Evolutionary conservation across 2,888 invertebrate genomes (phyloP), one percentile per base, ranked within the genome.

Genomic region (Ennomos quercinarius): DNA sequence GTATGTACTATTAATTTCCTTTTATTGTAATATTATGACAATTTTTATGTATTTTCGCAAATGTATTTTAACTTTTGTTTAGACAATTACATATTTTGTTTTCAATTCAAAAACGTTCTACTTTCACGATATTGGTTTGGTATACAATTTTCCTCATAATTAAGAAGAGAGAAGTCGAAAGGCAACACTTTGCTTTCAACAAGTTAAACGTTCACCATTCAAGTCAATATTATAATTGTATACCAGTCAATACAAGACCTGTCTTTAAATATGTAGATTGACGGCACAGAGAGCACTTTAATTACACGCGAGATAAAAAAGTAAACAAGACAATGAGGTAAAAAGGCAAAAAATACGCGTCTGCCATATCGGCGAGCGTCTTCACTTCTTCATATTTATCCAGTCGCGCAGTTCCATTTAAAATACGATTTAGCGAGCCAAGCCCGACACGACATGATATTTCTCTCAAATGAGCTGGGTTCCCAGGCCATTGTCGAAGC

Each of bases 391-490:
- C 77, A 80, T 78, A 80, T 83, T 79, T 73, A 75, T 78, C 74
- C 76, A 42, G 74, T 74, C 73, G 68, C 72, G 63, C 74, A 80
- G 76, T 80, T 78, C 77, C 80, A 81, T 88, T 87, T 89, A 86
- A 89, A 88, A 86, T 81, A 77, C 84, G 84, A 85, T 87, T 89
- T 85, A 87, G 85, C 86, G 80, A 80, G 77, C 72, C 73, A 70
- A 72, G 76, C 63, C 70, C 73, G 78, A 80, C 76, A 76, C 81
- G 82, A 83, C 81, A 86, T 87, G 82, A 89, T 90, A 89, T 90
- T 89, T 87, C 89, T 86, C 83, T 88, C 87, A 92, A 92, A 92
- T 91, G 91, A 92, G 91, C 87, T 78, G 76, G 80, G 91, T 92
- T 92, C 91, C 90, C 91, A 91, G 80, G 86, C 85, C 82, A 91